A percentile compares a stretch with the other conserved stretches of the same genome.
phyloP scores from a whole-genome alignment of 2,113 vertebrate genomes.

The Nannobrachium achirus region DNA sequence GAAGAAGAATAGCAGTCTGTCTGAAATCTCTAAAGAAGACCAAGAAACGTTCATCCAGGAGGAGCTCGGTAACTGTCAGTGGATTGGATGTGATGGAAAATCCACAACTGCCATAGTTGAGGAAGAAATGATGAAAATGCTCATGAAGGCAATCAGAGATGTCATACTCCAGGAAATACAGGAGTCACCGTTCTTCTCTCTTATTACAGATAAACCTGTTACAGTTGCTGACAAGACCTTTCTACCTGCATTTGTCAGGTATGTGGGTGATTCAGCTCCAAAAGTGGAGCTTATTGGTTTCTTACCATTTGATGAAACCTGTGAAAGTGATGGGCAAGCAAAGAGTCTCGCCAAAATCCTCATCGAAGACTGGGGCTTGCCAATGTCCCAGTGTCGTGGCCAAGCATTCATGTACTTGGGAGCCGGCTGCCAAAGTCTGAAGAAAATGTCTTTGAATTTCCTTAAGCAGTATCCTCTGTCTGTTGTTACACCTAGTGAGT shows the following conservation, averaged over 20 bases:
- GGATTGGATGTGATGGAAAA: conserved; percentile 62
- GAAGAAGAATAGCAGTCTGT: conserved; percentile 63
- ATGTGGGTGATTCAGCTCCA: conserved; percentile 87
- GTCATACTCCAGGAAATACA: conserved; percentile 88
- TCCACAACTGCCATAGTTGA: conserved; percentile 42
- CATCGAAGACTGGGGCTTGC: conserved; percentile 92
- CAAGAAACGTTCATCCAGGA: conserved; percentile 71
- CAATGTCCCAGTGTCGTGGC: conserved; percentile 93
- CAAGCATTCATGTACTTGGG: conserved; percentile 91
- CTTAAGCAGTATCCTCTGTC: conserved; percentile 88
- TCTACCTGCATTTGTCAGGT: conserved; percentile 89
- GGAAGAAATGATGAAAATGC: conserved; percentile 84
- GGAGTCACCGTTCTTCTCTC: conserved; percentile 92
- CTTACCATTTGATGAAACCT: conserved; percentile 81
- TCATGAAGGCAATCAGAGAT: conserved; percentile 87
- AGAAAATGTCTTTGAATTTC: conserved; percentile 88
- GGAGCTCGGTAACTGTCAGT: conserved; percentile 76
- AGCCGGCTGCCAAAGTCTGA: conserved; percentile 86
- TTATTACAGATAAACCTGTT: conserved; percentile 89
- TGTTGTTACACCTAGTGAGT: conserved; percentile 89
- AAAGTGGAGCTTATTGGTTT: conserved; percentile 93
- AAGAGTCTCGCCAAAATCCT: conserved; percentile 85
- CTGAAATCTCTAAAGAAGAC: conserved; percentile 67
- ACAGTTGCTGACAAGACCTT: conserved; percentile 84
- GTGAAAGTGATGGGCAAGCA: conserved; percentile 81